A percentile compares a stretch with the other conserved stretches of the same genome.
phyloP scores from a whole-genome alignment of 2,113 vertebrate species.

The Lanius ludovicianus region DNA sequence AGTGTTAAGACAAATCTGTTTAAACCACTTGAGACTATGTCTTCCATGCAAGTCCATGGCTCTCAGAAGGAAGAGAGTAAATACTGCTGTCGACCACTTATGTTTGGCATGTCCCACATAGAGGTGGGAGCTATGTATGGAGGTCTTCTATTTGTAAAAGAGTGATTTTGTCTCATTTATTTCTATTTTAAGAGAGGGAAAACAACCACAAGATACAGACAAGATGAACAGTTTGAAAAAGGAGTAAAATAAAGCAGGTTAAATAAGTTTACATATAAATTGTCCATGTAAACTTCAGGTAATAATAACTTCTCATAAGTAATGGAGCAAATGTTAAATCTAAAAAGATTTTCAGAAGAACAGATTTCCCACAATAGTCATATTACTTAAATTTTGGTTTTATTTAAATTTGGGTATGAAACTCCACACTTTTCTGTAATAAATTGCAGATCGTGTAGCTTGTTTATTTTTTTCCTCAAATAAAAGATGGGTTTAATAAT shows the following conservation, averaged over 20 bases:
- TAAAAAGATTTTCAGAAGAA: background rate
- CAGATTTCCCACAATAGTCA: background rate
- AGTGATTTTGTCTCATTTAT: background rate
- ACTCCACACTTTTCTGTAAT: background rate
- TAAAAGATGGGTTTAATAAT: background rate
- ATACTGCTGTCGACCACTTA: background rate
- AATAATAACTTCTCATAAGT: background rate
- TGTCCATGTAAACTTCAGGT: background rate
- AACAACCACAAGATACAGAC: background rate
- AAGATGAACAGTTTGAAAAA: background rate
- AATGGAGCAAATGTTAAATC: background rate
- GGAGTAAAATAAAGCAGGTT: background rate
- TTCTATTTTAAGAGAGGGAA: background rate
- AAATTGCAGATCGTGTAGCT: background rate
- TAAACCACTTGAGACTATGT: background rate
- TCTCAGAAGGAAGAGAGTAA: background rate
- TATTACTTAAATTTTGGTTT: background rate
- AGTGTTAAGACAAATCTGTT: background rate
- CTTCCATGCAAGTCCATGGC: background rate
- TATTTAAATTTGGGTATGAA: background rate
- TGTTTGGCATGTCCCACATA: rapidly evolving
- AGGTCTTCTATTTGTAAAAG: background rate
- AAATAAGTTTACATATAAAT: background rate
- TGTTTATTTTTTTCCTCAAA: background rate
- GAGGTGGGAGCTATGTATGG: background rate